Evolutionary conservation across 2,888 invertebrate species (phyloP), one percentile per base, ranked within the genome.

Genomic region (Ochropacha duplaris): DNA sequence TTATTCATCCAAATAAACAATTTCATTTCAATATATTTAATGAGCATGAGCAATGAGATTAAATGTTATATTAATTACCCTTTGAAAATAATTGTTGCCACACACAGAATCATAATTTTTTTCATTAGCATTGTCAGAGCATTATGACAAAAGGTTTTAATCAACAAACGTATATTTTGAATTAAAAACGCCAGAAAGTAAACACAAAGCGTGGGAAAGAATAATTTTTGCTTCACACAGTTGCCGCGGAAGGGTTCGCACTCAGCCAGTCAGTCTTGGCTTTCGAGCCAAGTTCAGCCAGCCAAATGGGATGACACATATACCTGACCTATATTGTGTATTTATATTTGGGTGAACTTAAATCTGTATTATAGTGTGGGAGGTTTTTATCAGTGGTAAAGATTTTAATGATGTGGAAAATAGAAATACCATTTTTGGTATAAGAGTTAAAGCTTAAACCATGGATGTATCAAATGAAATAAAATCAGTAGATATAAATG

Each of bases 231-330:
- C 72, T 61, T 51, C 60, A 55, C 58, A 54, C 39, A 31, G 54
- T 44, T 54, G 64, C 51, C 44, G 54, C 34, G 49, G 12, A 52
- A 55, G 54, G 55, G 39, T 16, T 39, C 51, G 22, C 55, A 52
- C 50, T 58, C 26, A 36, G 49, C 39, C 22, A 62, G 65, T 71
- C 22, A 62, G 65, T 71, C 74, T 77, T 78, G 76, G 78, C 77
- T 63, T 64, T 68, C 61, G 65, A 72, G 80, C 78, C 80, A 82
- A 83, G 76, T 78, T 77, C 74, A 73, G n/a, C 60, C 58, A 79
- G 84, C 83, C 83, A 86, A 87, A 78, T 86, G 76, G 79, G 77
- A 74, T 79, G 74, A 75, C 74, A 74, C 74, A 44, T 44, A 81
- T 79, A 80, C 79, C 72, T 86, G 83, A 85, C 84, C 84, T 64